A percentile compares a stretch with the other conserved stretches of the same genome.
Evolutionary conservation across 2,888 invertebrate genomes (phyloP).

Genomic region (Hyppa rectilinea): DNA sequence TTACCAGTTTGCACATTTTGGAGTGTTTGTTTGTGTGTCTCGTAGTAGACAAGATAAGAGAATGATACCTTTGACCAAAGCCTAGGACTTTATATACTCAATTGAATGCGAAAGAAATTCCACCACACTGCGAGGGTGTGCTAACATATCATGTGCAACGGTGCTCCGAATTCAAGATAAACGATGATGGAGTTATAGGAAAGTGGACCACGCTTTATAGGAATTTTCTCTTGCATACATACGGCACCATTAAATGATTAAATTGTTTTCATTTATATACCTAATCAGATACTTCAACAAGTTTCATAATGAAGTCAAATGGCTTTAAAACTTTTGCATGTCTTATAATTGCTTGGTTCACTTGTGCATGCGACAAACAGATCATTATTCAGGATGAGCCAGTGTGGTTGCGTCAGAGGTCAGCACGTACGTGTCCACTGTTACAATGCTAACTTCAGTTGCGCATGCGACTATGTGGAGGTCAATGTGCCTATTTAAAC

Average conservation of each 20-base stretch:
- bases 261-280: neutral
- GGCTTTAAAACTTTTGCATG: neutral
- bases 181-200: slow-evolving; percentile 64
- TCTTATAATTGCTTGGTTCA: slow-evolving; percentile 62
- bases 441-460: slow-evolving; percentile 75
- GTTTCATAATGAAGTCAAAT: neutral
- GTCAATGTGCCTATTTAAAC: slow-evolving; percentile 85
- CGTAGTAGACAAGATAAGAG: slow-evolving; percentile 66
- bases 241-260: no score
- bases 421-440: slow-evolving; percentile 81
- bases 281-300: no score
- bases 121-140: slow-evolving; percentile 79
- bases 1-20: slow-evolving; percentile 89
- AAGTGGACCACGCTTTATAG: slow-evolving; percentile 66
- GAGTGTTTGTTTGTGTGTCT: slow-evolving; percentile 68
- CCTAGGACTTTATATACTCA: slow-evolving; percentile 80
- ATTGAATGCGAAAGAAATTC: slow-evolving; percentile 74
- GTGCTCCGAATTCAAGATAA: slow-evolving; percentile 86
- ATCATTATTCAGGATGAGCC: slow-evolving; percentile 79
- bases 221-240: neutral
- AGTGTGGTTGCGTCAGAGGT: slow-evolving; percentile 86
- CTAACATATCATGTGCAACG: slow-evolving; percentile 75
- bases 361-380: slow-evolving; percentile 62
- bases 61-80: slow-evolving; percentile 73
- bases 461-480: slow-evolving; percentile 78